Base-by-base conservation (phyloP, 2,113 vertebrate species). In the Gallinago undulata region DNA sequence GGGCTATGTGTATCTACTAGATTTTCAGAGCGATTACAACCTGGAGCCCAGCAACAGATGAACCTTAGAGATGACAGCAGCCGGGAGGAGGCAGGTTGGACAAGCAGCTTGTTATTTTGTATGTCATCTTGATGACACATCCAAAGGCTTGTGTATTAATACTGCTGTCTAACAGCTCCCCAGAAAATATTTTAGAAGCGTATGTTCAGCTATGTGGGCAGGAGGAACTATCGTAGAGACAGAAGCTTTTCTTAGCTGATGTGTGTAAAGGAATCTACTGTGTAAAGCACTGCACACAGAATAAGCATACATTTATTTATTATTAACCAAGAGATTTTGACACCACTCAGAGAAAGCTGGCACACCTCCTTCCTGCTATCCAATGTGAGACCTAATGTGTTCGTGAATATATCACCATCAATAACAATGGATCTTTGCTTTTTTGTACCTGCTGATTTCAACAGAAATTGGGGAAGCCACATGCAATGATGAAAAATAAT, bases 81-180 rank as follows among this genome's bases (percentile, higher is more conserved):
- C 3, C 79, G 64, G 76, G 57, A 64, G 83, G 25, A 78, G 37
- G 74, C 80, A 87, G 79, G 31, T 62, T 84, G 93, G 89, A 84
- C 94, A 84, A 95, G 84, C 53, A 84, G 39, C 23, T 91, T 75
- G 64, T 86, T 84, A 23, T 75, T 96, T 73, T 63, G 47, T 30
- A 31, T 84, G 89, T 84, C 89, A 92, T 75, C 60, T 75, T 28
- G 76, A 74, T 91, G 96, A 92, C 76, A 92, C 73, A 91, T 75
- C 45, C 73, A 43, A 50, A 84, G 91, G 69, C 60, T 92, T 70
- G 43, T 64, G 73, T 78, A 72, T 56, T 82, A 59, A 78, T 70
- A 5, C 64, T 72, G 43, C 76, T 87, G 87, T 82, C 87, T 92
- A 72, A 87, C 80, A 95, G 69, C 91, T 87, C 87, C 87, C 67